phyloP scores from a whole-genome alignment of 2,797 vertebrate species.

The Rachycentron canadum region DNA sequence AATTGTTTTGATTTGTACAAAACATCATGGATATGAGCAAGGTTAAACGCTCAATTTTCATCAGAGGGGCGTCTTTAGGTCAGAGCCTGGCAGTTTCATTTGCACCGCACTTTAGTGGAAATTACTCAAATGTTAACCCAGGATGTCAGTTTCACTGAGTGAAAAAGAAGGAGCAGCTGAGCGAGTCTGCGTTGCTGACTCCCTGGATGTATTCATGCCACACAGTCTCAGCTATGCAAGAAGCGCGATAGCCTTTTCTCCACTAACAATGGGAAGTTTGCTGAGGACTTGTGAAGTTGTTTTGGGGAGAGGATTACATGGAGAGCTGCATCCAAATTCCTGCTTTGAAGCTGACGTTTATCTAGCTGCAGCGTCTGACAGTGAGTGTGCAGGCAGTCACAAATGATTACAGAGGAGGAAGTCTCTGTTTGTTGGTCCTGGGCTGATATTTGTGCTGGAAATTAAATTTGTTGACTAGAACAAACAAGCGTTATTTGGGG shows the following conservation, averaged over 20 bases:
- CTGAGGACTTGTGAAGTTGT: slow-evolving; percentile 27
- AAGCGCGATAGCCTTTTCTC: slow-evolving; percentile 7
- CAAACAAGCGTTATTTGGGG: slow-evolving; percentile 10
- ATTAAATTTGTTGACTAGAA: slow-evolving; percentile 15
- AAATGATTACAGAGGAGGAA: slow-evolving; percentile 27
- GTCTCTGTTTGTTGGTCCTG: slow-evolving; percentile 12
- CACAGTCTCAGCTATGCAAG: background rate
- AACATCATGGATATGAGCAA: too few species aligned
- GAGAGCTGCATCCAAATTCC: slow-evolving; percentile 18
- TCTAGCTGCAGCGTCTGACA: slow-evolving; percentile 17
- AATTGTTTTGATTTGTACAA: too few species aligned
- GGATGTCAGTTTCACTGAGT: background rate
- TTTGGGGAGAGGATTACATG: slow-evolving; percentile 21
- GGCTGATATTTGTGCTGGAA: slow-evolving; percentile 33
- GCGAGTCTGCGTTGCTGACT: background rate
- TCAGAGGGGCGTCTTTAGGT: background rate
- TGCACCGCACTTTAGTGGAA: slow-evolving; percentile 21
- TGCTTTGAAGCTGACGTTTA: slow-evolving; percentile 39
- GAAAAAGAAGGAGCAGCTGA: background rate
- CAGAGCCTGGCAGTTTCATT: slow-evolving; percentile 38
- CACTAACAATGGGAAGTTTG: slow-evolving; percentile 34
- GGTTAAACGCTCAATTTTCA: too few species aligned
- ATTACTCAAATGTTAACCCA: slow-evolving; percentile 6
- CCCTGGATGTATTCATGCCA: background rate
- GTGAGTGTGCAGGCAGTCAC: slow-evolving; percentile 5